Evolutionary conservation across 1,140 invertebrate species (phyloP), one percentile per base, ranked within the genome.

Genomic region (Megalopta genalis): DNA sequence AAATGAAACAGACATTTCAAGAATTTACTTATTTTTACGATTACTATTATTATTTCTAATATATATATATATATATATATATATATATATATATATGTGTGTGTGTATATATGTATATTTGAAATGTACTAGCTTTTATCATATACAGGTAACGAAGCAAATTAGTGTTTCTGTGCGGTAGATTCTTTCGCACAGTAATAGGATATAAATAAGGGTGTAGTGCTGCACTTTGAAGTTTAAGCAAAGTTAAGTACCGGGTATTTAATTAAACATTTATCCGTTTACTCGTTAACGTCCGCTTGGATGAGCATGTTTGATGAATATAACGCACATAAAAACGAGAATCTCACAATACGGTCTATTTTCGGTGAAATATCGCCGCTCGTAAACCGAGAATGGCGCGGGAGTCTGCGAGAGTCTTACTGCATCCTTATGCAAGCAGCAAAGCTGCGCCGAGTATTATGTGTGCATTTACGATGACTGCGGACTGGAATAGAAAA

Each of bases 381-480:
- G 49, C 69, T 74, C 77, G 77, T 79, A 79, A 79, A 74, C 52
- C 39, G 77, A 21, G 8, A 60, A 66, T 18, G 23, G 27, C 25
- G 59, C 49, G 12, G 37, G 62, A 27, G 64, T 52, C 62, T 18
- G 18, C 4, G 39, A 25, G 76, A 25, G 64, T 52, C 21, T 64
- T n/a, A 18, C 18, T 6, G 25, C 39, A 66, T 79, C 77, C 62
- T 73, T 79, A 65, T 73, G 77, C 70, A 32, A 32, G 32, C 32
- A 32, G 32, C 32, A 73, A 79, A 73, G 52, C 69, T 59, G 72
- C 62, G 62, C 77, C 23, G 9, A 25, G 52, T 79, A 79, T 79
- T 79, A 73, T 79, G 49, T 79, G 77, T 73, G 73, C 62, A 73
- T 79, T 79, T 73, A 59, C 70, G 70, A 62, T 59, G 70, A 64